Base-by-base conservation (phyloP, 2,797 vertebrate genomes). In the Pangasius djambal region DNA sequence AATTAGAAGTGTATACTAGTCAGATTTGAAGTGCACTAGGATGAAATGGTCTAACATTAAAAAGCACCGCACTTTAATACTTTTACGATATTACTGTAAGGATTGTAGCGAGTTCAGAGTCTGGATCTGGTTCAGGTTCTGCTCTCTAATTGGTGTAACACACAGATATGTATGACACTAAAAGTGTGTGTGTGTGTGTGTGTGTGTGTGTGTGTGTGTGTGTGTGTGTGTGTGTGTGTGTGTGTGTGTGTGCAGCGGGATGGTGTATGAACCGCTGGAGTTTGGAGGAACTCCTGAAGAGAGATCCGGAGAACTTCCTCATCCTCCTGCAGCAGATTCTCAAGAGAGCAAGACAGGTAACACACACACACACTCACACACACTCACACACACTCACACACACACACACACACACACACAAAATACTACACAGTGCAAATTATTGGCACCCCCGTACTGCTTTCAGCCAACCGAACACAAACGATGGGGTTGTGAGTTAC, bases 231-330 rank as follows among this genome's bases (percentile, higher is more conserved):
- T 86, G 52, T 34, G 48, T 88, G n/a, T 84, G 34, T 84, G 74
- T 83, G 10, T 78, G 90, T 95, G 93, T 94, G 82, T 91, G 93
- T 81, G 28, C 94, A 94, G 97, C 96, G 0, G 98, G 98, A 63
- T 97, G 98, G 93, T 98, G 98, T 75, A 97, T 99, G 95, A 99
- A 99, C 93, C 98, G 98, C 92, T 99, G 98, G 98, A 99, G 97
- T 92, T 95, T 99, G 83, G 98, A 98, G 94, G 98, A 99, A 93
- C 94, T 99, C 90, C 97, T 99, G 90, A 99, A 97, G 93, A 96
- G 98, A 87, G 97, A 99, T 65, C 97, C 98, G 0, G 93, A 97
- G 6, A 97, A 99, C 95, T 99, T 97, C 93, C 94, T 99, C 91
- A 99, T 99, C 91, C 97, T 99, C 6, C 92, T 99, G 88, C 97